Base-by-base conservation (phyloP, 1,140 invertebrate genomes). In the Oncopeltus fasciatus region DNA sequence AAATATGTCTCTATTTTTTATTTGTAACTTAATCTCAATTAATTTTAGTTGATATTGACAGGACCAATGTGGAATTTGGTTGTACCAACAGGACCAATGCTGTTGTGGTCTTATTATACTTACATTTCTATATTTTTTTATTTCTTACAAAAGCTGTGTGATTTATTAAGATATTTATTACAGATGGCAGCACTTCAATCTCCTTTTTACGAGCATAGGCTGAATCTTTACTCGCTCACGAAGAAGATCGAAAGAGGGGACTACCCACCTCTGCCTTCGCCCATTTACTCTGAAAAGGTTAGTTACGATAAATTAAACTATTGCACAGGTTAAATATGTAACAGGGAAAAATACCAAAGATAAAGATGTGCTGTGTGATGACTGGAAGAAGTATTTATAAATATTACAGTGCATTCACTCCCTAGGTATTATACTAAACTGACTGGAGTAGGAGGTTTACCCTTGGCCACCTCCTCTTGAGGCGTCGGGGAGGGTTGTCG, bases 181-280 rank as follows among this genome's bases (percentile, higher is more conserved):
- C 59, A 81, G 80, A 81, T 86, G 81, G 84, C 83, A 58, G 83
- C 84, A 28, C 70, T 86, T 2, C 81, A 84, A 67, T 83, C 82
- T 27, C 84, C 84, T 2, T 86, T 86, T 70, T 84, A 82, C 72
- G 82, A 80, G 31, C 81, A 84, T 62, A 83, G 84, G 69, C 80
- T 81, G 75, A 85, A 84, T 71, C 70, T 85, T 3, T 81, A 80
- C 68, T 80, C 80, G 1, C 69, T 85, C n/a, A 83, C 82, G 68
- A 78, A 81, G 70, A 84, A 83, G 70, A 85, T 85, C 62, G 81
- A 83, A 68, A 74, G 77, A 56, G 82, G 82, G 73, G 81, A 83
- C 69, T 86, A 85, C 69, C 81, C 83, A 20, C 83, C 84, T 9
- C 70, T 85, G 44, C 82, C 83, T 29, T 74, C 79, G 31, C 78